Evolutionary conservation across 2,797 vertebrate species (phyloP).

Genomic region (Parotocinclus haroldoi): DNA sequence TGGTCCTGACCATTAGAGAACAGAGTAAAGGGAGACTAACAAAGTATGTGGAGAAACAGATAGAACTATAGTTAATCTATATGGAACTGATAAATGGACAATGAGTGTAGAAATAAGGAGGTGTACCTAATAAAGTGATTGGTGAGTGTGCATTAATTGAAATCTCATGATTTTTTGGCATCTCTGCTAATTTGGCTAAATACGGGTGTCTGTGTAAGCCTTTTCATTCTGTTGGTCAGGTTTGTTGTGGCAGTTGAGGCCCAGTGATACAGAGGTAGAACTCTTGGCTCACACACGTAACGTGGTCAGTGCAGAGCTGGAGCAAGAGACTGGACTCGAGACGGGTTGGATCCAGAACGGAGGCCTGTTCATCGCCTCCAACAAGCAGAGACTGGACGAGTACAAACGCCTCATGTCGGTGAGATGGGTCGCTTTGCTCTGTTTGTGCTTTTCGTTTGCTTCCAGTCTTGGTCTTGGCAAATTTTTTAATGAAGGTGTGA

Average conservation of each 20-base stretch:
- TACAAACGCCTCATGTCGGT: conserved; percentile 98
- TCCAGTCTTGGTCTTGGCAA: too few species aligned
- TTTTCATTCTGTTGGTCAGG: conserved; percentile 64
- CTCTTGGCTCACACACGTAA: conserved; percentile 87
- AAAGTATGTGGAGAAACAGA: too few species aligned
- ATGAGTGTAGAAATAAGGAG: too few species aligned
- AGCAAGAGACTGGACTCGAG: conserved; percentile 88
- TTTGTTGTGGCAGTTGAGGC: conserved; percentile 94
- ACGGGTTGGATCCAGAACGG: conserved; percentile 96
- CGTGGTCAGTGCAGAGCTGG: conserved; percentile 85
- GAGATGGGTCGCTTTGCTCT: conserved; percentile 9
- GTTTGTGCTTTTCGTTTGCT: too few species aligned
- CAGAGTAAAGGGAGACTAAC: too few species aligned
- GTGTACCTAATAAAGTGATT: too few species aligned
- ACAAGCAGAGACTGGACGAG: conserved; percentile 90
- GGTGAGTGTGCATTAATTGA: too few species aligned
- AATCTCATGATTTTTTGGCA: too few species aligned
- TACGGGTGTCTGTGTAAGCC: neutral
- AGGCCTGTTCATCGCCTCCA: conserved; percentile 95
- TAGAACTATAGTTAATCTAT: too few species aligned
- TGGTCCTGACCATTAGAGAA: too few species aligned
- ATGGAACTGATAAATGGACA: too few species aligned
- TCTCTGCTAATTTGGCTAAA: neutral
- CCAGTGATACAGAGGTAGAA: conserved; percentile 94
- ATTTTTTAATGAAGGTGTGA: too few species aligned